Percentiles rank a stretch among this genome's conserved stretches.
Conservation (phyloP, 2,113 vertebrate genomes). For the Gymnarchus niloticus region DNA sequence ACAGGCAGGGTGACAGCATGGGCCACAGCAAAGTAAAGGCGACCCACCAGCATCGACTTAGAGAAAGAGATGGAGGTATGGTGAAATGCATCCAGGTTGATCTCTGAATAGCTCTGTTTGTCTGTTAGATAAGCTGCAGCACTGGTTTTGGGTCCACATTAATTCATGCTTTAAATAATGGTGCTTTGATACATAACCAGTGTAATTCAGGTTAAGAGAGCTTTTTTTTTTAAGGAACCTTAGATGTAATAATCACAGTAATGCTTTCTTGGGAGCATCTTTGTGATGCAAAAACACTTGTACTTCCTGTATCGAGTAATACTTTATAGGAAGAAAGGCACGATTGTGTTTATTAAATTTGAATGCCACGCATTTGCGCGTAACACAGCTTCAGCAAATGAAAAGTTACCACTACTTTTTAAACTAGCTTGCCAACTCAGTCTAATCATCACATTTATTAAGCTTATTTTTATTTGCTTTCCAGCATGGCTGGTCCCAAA, state of each 20-base stretch:
- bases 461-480: background rate
- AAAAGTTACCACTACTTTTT: background rate
- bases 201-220: background rate
- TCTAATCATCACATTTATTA: background rate
- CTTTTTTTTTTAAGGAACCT: background rate
- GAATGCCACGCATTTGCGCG: too few relatives aligned
- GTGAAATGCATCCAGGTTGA: background rate
- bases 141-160: background rate
- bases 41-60: constrained; percentile 75
- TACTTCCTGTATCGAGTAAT: too few relatives aligned
- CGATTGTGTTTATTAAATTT: too few relatives aligned
- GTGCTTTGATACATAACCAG: background rate
- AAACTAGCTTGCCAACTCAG: background rate
- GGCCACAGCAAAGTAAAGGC: constrained; percentile 87
- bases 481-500: background rate
- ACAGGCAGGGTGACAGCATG: constrained; percentile 76
- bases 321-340: too few relatives aligned
- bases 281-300: background rate
- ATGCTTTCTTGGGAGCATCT: background rate
- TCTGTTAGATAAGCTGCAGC: background rate
- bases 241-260: background rate
- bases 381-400: background rate
- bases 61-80: constrained; percentile 94
- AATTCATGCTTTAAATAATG: background rate
- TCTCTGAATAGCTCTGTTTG: background rate